Evolutionary conservation across 2,888 invertebrate species (phyloP), one percentile per base, ranked within the genome.

Genomic region (Linyphia triangularis): DNA sequence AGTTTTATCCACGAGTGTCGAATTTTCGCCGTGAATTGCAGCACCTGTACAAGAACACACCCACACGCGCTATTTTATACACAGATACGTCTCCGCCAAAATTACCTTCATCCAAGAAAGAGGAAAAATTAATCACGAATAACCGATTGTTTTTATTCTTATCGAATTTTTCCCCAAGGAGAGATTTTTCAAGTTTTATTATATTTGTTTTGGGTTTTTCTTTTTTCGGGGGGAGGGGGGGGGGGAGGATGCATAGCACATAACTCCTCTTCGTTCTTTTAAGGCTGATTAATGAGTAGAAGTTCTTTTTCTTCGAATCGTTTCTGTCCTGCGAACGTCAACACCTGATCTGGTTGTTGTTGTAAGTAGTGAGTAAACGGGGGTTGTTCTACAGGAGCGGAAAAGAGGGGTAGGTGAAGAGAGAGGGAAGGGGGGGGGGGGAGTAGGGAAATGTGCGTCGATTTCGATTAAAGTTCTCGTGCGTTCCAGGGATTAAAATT

Each of bases 121-220:
- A 30, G 65, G 84, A 77, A 77, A 85, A 85, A 85, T 77, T 85
- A 85, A 85, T 85, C 84, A 85, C 84, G 84, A 67, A 85, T 85
- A 85, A 69, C 84, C 84, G 77, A 85, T 85, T 85, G 84, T 85
- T 85, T 84, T 85, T 85, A 85, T 85, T 85, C 84, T 77, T 75
- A 85, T 85, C 84, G 84, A 85, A 77, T 85, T 85, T 85, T 85
- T 16, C 65, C 40, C 28, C 22, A 19, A 19, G 61, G 65, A 43
- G 51, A 40, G 69, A 77, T 77, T 85, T 85, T 85, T 67, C 75
- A 85, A n/a, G 77, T 85, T 73, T 65, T 83, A 61, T 61, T 70
- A 72, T 82, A 82, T 83, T 73, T 83, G 57, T 83, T 73, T 83
- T 59, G 30, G n/a, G 5, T 4, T 24, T 26, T 77, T 40, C 26